Conservation (phyloP, 2,797 vertebrate species). For the Danio jaintianensis region DNA sequence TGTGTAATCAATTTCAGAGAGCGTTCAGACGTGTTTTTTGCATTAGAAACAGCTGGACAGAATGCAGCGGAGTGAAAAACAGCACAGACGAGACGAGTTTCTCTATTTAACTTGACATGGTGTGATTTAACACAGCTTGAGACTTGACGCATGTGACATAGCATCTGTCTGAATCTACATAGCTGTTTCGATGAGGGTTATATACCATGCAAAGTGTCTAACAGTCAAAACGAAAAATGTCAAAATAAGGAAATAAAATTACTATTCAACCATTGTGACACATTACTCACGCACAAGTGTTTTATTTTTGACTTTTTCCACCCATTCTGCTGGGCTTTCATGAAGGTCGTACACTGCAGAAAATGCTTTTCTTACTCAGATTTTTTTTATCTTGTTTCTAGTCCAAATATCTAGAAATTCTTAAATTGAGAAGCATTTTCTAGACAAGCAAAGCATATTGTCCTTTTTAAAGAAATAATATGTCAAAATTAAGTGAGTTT, state of each 20-base stretch:
- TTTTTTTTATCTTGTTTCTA: too few species aligned
- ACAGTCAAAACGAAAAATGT: background rate
- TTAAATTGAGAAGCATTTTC: too few species aligned
- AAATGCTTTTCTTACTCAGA: too few species aligned
- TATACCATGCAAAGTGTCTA: background rate
- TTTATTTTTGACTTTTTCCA: background rate
- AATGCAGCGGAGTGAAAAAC: background rate
- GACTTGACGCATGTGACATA: constrained; percentile 3
- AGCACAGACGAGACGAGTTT: constrained; percentile 2
- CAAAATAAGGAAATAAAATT: background rate
- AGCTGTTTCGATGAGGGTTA: constrained; percentile 2
- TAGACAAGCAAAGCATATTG: too few species aligned
- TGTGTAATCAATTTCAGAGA: background rate
- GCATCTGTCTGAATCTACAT: background rate
- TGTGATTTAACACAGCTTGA: constrained; percentile 7
- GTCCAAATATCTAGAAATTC: too few species aligned
- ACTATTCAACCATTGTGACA: background rate
- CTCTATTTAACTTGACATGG: background rate
- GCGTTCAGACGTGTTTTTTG: background rate
- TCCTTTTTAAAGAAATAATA: too few species aligned
- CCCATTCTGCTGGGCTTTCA: constrained; percentile 15
- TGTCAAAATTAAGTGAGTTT: too few species aligned
- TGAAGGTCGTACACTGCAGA: background rate
- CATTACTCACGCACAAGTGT: background rate
- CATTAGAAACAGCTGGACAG: background rate